phyloP scores from a whole-genome alignment of 2,113 vertebrate species.

The Actenoides hombroni region DNA sequence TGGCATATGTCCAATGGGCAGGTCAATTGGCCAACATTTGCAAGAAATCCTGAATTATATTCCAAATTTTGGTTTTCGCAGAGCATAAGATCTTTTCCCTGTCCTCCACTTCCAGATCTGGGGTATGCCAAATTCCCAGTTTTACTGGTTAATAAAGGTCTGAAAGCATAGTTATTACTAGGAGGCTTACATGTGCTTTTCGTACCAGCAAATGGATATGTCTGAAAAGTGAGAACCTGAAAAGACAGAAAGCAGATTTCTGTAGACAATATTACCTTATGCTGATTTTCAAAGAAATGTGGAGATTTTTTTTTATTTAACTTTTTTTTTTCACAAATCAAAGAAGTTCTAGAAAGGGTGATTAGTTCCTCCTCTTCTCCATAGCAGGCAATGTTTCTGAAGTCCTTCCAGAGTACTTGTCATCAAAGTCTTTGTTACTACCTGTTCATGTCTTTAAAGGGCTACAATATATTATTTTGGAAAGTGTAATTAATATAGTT shows the following conservation, averaged over 20 bases:
- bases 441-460: neutral
- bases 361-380: neutral
- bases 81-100: neutral
- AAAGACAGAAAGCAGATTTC: neutral
- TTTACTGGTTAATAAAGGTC: neutral
- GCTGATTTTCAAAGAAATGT: neutral
- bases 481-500: neutral
- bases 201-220: neutral
- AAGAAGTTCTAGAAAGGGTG: neutral
- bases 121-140: neutral
- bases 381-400: neutral
- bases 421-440: neutral
- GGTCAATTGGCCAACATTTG: neutral
- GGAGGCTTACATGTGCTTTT: neutral
- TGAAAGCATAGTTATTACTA: neutral
- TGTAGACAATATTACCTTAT: neutral
- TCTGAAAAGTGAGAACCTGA: neutral
- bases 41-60: neutral
- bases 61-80: neutral
- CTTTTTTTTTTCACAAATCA: neutral
- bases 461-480: neutral
- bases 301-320: neutral
- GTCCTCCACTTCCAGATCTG: neutral
- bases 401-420: neutral
- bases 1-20: neutral